These are phyloP conservation scores for Fissipunctia ypsillon DNA, from an alignment of 2,888 invertebrate genomes.

Conservation along the genomic window DNA sequence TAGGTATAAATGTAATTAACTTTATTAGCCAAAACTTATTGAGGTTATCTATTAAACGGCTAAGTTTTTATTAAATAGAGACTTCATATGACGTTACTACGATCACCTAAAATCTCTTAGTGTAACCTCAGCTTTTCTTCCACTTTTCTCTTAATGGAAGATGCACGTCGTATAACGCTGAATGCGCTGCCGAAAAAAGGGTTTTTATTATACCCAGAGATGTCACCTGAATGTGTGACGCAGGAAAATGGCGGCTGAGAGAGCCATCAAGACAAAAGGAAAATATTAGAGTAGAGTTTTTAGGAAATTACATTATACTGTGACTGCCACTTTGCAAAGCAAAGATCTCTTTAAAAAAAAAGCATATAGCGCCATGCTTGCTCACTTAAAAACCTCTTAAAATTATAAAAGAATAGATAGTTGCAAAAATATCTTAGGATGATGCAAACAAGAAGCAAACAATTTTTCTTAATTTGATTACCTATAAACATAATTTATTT, in stretches of 20 bases:
- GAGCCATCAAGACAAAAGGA: background rate
- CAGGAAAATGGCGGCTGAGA: background rate
- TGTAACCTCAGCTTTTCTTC: constrained; percentile 25
- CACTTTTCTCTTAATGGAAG: constrained; percentile 51
- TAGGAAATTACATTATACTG: background rate
- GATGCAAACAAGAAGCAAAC: too few species aligned
- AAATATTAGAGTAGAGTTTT: background rate
- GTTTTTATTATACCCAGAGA: constrained; percentile 23
- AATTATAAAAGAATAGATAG: too few species aligned
- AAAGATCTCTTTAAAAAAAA: background rate
- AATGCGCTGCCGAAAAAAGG: constrained; percentile 37
- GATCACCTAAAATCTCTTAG: background rate
- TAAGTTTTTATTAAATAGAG: background rate
- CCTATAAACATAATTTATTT: too few species aligned
- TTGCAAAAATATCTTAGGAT: too few species aligned
- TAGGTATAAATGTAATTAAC: background rate
- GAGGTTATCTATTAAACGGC: background rate
- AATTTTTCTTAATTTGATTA: too few species aligned
- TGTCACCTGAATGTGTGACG: constrained; percentile 7
- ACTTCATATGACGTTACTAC: background rate
- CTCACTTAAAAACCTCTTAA: too few species aligned
- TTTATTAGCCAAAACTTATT: background rate
- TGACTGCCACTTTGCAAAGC: background rate
- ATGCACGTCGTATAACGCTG: constrained; percentile 34
- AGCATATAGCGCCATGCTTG: background rate